These are phyloP conservation scores for Pogonomyrmex californicus DNA, from an alignment of 1,140 invertebrate genomes.

Conservation along the genomic window DNA sequence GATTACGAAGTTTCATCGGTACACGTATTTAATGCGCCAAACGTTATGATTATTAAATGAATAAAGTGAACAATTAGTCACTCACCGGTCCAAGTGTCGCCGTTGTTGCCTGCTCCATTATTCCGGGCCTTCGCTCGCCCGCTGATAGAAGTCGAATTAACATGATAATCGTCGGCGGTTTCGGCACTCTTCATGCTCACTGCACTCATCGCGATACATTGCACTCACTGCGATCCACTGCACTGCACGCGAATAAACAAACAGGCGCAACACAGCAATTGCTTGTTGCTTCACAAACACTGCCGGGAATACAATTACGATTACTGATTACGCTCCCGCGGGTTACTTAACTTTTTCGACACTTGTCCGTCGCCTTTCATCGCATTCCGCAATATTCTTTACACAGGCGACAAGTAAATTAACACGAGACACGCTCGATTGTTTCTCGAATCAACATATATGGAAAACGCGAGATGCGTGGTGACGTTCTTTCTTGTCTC, in stretches of 20 bases:
- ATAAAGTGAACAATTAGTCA: constrained; percentile 20
- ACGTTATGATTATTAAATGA: constrained; percentile 23
- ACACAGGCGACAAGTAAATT: neutral
- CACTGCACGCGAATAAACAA: constrained; percentile 21
- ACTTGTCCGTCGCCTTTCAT: neutral
- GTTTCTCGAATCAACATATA: neutral
- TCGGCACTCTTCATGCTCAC: neutral
- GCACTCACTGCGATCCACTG: neutral
- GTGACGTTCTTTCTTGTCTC: neutral
- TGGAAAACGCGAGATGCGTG: neutral
- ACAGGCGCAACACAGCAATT: neutral
- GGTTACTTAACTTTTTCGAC: neutral
- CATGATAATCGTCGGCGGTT: neutral
- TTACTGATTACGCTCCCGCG: neutral
- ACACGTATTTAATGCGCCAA: neutral
- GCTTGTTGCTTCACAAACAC: neutral
- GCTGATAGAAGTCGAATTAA: constrained; percentile 5
- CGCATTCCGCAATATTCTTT: neutral
- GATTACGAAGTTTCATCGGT: neutral
- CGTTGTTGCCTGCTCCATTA: neutral
- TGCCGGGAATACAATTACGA: neutral
- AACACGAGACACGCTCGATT: neutral
- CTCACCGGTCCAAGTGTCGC: neutral
- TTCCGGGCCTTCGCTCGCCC: neutral
- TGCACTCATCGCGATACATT: neutral